A percentile compares a stretch with the other conserved stretches of the same genome.
Evolutionary conservation across 2,797 vertebrate genomes (phyloP).

Genomic region (Choloepus didactylus): DNA sequence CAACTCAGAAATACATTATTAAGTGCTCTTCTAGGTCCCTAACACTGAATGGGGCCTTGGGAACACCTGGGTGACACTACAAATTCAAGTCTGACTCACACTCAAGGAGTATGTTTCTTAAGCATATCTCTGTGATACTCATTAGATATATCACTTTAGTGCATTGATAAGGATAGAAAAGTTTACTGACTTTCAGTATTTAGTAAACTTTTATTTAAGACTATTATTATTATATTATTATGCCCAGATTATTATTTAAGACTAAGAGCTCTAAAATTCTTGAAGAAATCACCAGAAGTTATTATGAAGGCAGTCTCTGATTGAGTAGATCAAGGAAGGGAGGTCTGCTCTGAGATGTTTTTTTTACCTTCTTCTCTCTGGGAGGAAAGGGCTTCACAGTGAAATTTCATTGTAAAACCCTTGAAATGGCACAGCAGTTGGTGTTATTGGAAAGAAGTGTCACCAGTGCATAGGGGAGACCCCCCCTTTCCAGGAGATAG

Average conservation of each 20-base stretch:
- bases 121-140: background rate
- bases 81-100: background rate
- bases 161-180: background rate
- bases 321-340: background rate
- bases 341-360: background rate
- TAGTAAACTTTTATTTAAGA: background rate
- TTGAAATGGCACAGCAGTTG: background rate
- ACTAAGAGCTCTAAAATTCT: background rate
- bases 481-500: background rate
- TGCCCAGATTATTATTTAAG: background rate
- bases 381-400: background rate
- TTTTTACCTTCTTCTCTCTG: background rate
- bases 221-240: background rate
- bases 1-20: background rate
- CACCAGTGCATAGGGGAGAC: too few species aligned
- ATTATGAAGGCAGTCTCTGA: background rate
- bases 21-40: background rate
- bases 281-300: background rate
- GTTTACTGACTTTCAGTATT: background rate
- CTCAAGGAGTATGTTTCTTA: background rate
- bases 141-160: background rate
- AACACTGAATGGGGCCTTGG: background rate
- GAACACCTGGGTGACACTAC: background rate
- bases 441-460: background rate
- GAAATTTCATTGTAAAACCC: background rate